A percentile compares a stretch with the other conserved stretches of the same genome.
phyloP scores from a whole-genome alignment of 2,888 invertebrate species.

The Malthinus flaveolus region DNA sequence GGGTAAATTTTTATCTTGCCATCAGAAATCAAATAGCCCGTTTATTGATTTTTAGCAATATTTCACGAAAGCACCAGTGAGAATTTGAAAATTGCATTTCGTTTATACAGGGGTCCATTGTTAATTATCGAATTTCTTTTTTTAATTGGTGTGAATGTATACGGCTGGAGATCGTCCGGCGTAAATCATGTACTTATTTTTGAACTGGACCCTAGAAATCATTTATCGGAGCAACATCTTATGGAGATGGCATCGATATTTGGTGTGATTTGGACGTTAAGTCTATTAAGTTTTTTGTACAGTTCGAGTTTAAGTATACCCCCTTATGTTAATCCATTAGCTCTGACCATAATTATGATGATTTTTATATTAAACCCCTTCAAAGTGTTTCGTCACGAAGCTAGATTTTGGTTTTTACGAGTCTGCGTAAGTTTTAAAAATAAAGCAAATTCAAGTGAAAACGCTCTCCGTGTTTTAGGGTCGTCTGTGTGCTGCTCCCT shows the following conservation, averaged over 20 bases:
- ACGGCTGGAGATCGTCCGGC: conserved; percentile 80
- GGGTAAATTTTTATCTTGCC: conserved; percentile 51
- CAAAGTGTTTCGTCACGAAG: conserved; percentile 73
- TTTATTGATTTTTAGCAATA: conserved; percentile 50
- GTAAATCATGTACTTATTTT: conserved; percentile 85
- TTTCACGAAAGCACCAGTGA: conserved; percentile 58
- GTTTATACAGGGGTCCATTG: conserved; percentile 79
- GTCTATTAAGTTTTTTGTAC: conserved; percentile 68
- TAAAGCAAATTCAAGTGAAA: neutral
- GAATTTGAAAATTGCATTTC: conserved; percentile 70
- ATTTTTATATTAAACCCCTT: conserved; percentile 77
- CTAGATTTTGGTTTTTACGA: conserved; percentile 73
- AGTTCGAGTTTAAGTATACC: conserved; percentile 69
- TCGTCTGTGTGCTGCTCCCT: conserved; percentile 71
- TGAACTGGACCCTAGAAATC: conserved; percentile 78
- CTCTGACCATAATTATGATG: conserved; percentile 68
- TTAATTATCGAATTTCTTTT: conserved; percentile 76
- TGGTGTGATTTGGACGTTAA: conserved; percentile 75
- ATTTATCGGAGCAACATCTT: conserved; percentile 73
- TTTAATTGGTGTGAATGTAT: conserved; percentile 78
- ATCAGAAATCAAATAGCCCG: neutral
- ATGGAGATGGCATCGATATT: conserved; percentile 78
- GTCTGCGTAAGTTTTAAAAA: conserved; percentile 58
- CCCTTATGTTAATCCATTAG: conserved; percentile 75
- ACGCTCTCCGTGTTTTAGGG: conserved; percentile 50